Base-by-base conservation (phyloP, 2,888 invertebrate species). In the Thecophora atra region DNA sequence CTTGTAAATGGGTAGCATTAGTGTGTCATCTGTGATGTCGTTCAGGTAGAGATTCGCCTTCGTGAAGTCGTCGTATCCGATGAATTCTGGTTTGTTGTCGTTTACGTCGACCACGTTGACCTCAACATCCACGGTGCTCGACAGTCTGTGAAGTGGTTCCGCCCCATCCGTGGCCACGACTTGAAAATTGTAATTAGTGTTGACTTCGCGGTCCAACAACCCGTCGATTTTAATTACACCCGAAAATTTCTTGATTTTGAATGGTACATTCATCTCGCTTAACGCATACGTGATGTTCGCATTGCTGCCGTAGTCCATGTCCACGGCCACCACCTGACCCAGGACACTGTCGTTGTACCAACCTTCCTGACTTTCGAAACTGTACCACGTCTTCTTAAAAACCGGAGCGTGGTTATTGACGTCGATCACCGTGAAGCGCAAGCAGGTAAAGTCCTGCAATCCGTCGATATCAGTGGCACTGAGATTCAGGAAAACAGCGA, bases 391-490 rank as follows among this genome's bases (percentile, higher is more conserved):
- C 77, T 94, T 93, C 77, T 91, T 91, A 77, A 96, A 96, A 76
- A 92, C 90, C 0, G 96, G 96, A 6, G 92, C 90, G 82, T 96
- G 94, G 79, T 96, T 93, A 83, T 96, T 96, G 0, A 95, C 90
- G 80, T 94, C 94, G 79, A 90, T 90, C 0, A 95, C 89, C 65
- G 90, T 90, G n/a, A 96, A 88, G 77, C 92, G 89, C 4, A 95
- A 85, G 7, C 90, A 90, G 1, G 94, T 89, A 68, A 89, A 88
- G 77, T 94, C 94, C 77, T 89, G 90, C 3, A 95, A 85, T 3
- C 92, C 93, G 5, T 93, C 94, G 0, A 91, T 89, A 83, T 96
- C 96, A 19, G 89, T 88, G 1, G 94, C 95, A 0, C 93, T 90
- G 5, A 95, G 88, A 78, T 94, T 93, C 4, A 96, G 84, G 72